Base-by-base conservation (phyloP, 2,113 vertebrate species). In the Trochalopteron elliotii region DNA sequence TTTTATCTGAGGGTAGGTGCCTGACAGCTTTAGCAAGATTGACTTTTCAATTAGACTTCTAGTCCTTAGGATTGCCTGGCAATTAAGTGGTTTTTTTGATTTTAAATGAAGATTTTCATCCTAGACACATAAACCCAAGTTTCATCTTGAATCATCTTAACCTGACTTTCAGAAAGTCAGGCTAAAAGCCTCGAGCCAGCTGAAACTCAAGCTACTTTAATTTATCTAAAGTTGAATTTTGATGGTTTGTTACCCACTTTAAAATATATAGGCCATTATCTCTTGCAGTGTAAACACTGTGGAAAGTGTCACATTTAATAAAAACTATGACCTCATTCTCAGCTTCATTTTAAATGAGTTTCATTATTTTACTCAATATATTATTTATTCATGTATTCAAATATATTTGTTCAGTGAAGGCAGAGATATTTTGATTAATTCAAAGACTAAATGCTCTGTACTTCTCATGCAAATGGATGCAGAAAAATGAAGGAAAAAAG, bases 361-460 rank as follows among this genome's bases (percentile, higher is more conserved):
- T 92, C 87, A 93, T 92, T 95, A 81, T 93, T 96, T 95, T 92
- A 94, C 89, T 93, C 69, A 83, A 84, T 81, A 52, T 86, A 90
- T 82, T 86, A 94, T 90, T 90, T 96, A 91, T 87, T 95, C 83
- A 91, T 93, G 59, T 94, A 96, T 96, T 96, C 89, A 94, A 77
- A 79, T 82, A 52, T 81, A 93, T 93, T 96, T 95, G 85, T 95
- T 76, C 79, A 90, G 63, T 61, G 88, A 79, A 93, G 75, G 71
- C 78, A 83, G 84, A 85, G 93, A 88, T 91, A 94, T 86, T 96
- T 95, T 96, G 88, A 94, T 95, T 91, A 96, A 93, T 95, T 90
- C 92, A 88, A 87, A 95, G 47, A 91, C 72, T 94, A 89, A 95
- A 95, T 89, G 87, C 71, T 93, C 79, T 72, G 56, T 69, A 82